Evolutionary conservation across 2,113 vertebrate genomes (phyloP).

Genomic region (Sylvia atricapilla): DNA sequence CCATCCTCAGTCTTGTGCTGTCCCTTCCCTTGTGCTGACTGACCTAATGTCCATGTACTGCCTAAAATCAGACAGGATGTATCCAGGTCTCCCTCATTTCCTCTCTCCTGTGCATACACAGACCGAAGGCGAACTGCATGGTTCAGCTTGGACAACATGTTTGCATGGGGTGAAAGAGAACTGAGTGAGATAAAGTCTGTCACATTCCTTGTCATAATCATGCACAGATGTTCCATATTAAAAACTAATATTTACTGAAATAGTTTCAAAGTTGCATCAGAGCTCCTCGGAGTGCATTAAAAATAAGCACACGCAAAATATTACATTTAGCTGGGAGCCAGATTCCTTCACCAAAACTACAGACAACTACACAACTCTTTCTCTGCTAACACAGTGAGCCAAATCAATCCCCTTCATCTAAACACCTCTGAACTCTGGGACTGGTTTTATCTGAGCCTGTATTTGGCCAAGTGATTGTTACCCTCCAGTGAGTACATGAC

Average conservation of each 20-base stretch:
- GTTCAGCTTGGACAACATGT: not conserved
- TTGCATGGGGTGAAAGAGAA: not conserved
- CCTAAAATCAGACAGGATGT: not conserved
- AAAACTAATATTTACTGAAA: constrained; percentile 61
- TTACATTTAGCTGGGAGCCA: constrained; percentile 34
- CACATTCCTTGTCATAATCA: constrained; percentile 9
- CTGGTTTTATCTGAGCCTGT: constrained; percentile 9
- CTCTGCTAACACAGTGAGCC: not conserved
- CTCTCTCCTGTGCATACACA: not conserved
- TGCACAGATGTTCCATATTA: constrained; percentile 44
- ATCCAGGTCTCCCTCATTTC: not conserved
- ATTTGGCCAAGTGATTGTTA: constrained; percentile 2
- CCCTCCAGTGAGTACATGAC: constrained; percentile 27
- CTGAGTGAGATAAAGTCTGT: not conserved
- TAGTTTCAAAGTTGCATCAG: constrained; percentile 56
- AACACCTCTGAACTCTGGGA: constrained; percentile 21
- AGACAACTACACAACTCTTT: not conserved
- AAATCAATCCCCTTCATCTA: constrained; percentile 18
- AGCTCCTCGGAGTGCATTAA: constrained; percentile 44
- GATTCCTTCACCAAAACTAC: not conserved
- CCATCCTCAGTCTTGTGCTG: not conserved
- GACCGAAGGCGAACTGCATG: not conserved
- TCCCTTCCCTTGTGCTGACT: not conserved
- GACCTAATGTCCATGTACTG: not conserved
- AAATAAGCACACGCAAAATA: constrained; percentile 53